Evolutionary conservation across 1,140 invertebrate genomes (phyloP), one percentile per base, ranked within the genome.

Genomic region (Orius insidiosus): DNA sequence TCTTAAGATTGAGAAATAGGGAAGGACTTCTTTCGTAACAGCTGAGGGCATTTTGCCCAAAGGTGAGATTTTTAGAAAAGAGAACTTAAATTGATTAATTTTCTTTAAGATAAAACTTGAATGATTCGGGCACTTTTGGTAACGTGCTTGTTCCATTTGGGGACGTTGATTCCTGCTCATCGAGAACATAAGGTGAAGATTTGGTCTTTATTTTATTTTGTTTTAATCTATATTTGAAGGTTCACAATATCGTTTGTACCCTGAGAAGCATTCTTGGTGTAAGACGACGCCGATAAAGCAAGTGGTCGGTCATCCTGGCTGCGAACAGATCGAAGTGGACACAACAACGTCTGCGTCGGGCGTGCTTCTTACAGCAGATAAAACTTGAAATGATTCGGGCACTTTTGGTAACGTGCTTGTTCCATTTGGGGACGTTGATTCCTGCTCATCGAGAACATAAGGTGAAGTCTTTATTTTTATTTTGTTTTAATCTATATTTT

Each of bases 341-440:
- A n/a, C n/a, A 78, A 78, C 58, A 73, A 75, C 52, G 74, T 78
- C 2, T 78, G 75, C 53, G 74, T 77, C n/a, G n/a, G n/a, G n/a
- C n/a, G n/a, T n/a, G n/a, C n/a, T n/a, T n/a, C n/a, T n/a, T n/a
- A n/a, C n/a, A n/a, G n/a, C n/a, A n/a, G n/a, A n/a, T n/a, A n/a
- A n/a, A n/a, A n/a, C n/a, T n/a, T n/a, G n/a, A 16, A 9, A 19
- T 11, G 14, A 15, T 13, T 13, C 35, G 35, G 35, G 14, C n/a
- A 37, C 35, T 15, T 13, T 37, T 13, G n/a, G 5, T 37, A 15
- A 37, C 14, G 14, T 11, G 14, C 35, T 15, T 37, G 11, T 37
- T 13, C 35, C 35, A 37, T 37, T 15, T 37, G 35, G 35, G n/a
- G 11, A 15, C 35, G 35, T 11, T 37, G 35, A 37, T 37, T 37